Conservation (phyloP, 2,113 vertebrate genomes). For the Paradisaea rubra region DNA sequence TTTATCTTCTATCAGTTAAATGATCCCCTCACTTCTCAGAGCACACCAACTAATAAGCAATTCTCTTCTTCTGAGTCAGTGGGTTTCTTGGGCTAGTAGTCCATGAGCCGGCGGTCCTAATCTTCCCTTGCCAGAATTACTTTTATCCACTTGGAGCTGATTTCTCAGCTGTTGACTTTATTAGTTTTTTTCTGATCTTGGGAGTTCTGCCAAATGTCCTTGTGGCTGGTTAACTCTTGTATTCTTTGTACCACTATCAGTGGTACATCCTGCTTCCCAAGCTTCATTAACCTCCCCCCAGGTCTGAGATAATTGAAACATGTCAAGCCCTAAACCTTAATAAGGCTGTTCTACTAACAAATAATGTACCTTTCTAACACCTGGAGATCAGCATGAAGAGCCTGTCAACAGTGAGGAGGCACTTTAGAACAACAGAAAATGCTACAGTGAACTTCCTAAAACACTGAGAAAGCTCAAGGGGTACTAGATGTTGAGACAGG, state of each 20-base stretch:
- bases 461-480: not conserved
- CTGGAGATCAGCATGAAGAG: not conserved
- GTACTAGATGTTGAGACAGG: not conserved
- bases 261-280: not conserved
- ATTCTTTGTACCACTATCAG: not conserved
- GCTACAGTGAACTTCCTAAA: not conserved
- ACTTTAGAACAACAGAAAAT: not conserved
- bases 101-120: not conserved
- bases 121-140: not conserved
- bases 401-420: not conserved
- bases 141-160: not conserved
- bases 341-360: rapidly evolving
- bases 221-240: not conserved
- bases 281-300: not conserved
- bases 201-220: not conserved
- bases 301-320: not conserved
- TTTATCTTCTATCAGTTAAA: not conserved
- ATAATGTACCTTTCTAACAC: not conserved
- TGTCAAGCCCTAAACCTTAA: not conserved
- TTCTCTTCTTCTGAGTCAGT: not conserved
- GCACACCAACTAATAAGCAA: not conserved
- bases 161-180: no score
- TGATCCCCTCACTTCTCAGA: not conserved
- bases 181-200: not conserved
- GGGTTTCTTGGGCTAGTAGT: not conserved